phyloP scores from a whole-genome alignment of 2,113 vertebrate species.

The Clupea harengus region DNA sequence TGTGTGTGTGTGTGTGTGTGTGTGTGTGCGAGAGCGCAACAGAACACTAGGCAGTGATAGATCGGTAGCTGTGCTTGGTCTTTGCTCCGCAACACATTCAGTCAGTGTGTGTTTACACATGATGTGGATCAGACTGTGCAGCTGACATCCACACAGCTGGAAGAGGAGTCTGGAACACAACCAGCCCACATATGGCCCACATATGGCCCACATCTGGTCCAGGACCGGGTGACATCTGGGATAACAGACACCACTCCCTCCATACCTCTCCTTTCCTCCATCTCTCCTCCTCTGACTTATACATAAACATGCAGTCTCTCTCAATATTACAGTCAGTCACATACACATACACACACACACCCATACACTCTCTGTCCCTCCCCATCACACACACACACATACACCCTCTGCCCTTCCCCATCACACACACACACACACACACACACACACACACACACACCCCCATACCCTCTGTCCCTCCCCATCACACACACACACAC shows the following conservation, averaged over 20 bases:
- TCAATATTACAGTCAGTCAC: neutral
- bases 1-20: no score
- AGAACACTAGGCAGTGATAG: constrained; percentile 52
- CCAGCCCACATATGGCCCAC: no score
- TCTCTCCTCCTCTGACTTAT: no score
- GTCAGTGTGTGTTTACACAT: constrained; percentile 57
- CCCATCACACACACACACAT: neutral
- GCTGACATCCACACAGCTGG: no score
- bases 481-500: constrained; percentile 30
- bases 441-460: neutral
- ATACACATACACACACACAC: neutral
- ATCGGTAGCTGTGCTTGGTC: constrained; percentile 50
- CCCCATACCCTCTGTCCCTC: constrained; percentile 52
- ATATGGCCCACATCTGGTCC: constrained; percentile 26
- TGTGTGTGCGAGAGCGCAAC: no score
- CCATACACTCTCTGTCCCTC: neutral
- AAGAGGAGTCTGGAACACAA: no score
- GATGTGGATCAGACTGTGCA: neutral
- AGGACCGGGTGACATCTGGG: no score
- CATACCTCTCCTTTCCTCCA: no score
- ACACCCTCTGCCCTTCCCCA: constrained; percentile 25
- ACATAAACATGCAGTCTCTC: neutral
- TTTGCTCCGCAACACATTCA: constrained; percentile 54
- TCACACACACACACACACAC: constrained; percentile 2
- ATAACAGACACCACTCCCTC: neutral